These are phyloP conservation scores for Actinernus sp. DNA, from an alignment of 92 coral and sea anemone species.

Conservation along the genomic window DNA sequence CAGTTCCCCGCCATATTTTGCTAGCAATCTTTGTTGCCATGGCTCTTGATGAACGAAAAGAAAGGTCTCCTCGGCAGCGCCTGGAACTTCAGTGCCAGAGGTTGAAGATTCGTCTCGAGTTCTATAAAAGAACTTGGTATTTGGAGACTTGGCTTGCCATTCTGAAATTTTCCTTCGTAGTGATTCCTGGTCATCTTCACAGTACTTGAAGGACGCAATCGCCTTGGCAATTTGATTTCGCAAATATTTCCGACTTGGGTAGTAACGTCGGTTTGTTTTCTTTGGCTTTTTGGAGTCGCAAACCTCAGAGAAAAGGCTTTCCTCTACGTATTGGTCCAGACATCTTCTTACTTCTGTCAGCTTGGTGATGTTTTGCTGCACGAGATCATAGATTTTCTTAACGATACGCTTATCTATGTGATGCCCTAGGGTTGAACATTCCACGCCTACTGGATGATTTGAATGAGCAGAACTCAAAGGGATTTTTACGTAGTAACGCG, in stretches of 20 bases:
- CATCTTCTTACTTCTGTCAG: conserved; percentile 31
- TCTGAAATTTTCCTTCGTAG: conserved; percentile 33
- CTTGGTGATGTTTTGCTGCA: conserved; percentile 35
- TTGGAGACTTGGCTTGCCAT: conserved; percentile 39
- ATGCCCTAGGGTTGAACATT: conserved; percentile 48
- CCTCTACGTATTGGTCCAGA: conserved; percentile 44
- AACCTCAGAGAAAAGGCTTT: conserved; percentile 28
- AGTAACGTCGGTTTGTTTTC: conserved; percentile 29
- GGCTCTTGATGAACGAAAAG: conserved; percentile 65
- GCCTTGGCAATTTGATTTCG: conserved; percentile 59
- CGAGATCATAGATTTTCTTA: conserved; percentile 42
- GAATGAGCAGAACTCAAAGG: conserved; percentile 22
- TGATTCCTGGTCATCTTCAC: conserved; percentile 66
- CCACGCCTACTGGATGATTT: conserved; percentile 43
- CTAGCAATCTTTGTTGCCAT: conserved; percentile 65
- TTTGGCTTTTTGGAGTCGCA: conserved; percentile 18
- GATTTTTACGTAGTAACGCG: conserved; percentile 37
- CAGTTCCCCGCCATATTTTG: conserved; percentile 37
- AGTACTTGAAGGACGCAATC: conserved; percentile 29
- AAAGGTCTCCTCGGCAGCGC: conserved; percentile 33
- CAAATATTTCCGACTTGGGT: conserved; percentile 48
- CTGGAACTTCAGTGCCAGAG: neutral
- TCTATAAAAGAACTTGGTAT: conserved; percentile 31
- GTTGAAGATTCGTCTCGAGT: conserved; percentile 7
- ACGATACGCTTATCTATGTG: conserved; percentile 32